phyloP scores from a whole-genome alignment of 2,888 invertebrate species.

The Bombyx huttoni region DNA sequence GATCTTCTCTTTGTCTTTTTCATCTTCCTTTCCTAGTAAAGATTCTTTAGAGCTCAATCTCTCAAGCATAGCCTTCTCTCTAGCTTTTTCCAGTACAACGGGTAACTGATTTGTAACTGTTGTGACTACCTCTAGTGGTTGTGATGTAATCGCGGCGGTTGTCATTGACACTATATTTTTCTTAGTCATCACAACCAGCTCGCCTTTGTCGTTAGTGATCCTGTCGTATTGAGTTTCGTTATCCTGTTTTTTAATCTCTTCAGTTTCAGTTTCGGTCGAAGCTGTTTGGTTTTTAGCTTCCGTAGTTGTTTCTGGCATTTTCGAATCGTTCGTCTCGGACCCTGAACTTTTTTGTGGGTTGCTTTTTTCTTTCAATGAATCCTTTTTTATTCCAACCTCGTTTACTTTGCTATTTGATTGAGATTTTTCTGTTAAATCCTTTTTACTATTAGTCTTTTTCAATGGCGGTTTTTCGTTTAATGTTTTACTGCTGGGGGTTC shows the following conservation, averaged over 20 bases:
- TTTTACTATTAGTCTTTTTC: constrained; percentile 44
- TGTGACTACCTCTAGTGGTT: constrained; percentile 68
- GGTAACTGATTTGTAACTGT: constrained; percentile 70
- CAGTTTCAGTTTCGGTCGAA: constrained; percentile 26
- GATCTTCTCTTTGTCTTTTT: constrained; percentile 14
- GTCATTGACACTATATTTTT: constrained; percentile 71
- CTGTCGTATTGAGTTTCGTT: constrained; percentile 65
- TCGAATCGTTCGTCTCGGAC: constrained; percentile 13
- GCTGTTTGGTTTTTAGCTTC: constrained; percentile 17
- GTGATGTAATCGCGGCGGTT: constrained; percentile 71
- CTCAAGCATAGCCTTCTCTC: constrained; percentile 63
- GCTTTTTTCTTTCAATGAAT: constrained; percentile 21
- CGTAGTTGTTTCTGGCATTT: constrained; percentile 7
- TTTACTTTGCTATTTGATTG: constrained; percentile 42
- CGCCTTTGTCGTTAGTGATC: constrained; percentile 47
- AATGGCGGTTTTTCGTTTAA: constrained; percentile 49
- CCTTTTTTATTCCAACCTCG: constrained; percentile 32
- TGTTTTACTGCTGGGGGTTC: constrained; percentile 53
- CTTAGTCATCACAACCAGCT: constrained; percentile 58
- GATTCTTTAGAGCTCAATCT: constrained; percentile 60
- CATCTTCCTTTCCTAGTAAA: constrained; percentile 44
- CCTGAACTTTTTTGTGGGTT: constrained; percentile 9
- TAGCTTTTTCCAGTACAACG: constrained; percentile 57
- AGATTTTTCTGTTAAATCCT: constrained; percentile 36
- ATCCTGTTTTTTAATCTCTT: constrained; percentile 48